Evolutionary conservation across 2,797 vertebrate genomes (phyloP), one percentile per base, ranked within the genome.

Genomic region (Xenops minutus): DNA sequence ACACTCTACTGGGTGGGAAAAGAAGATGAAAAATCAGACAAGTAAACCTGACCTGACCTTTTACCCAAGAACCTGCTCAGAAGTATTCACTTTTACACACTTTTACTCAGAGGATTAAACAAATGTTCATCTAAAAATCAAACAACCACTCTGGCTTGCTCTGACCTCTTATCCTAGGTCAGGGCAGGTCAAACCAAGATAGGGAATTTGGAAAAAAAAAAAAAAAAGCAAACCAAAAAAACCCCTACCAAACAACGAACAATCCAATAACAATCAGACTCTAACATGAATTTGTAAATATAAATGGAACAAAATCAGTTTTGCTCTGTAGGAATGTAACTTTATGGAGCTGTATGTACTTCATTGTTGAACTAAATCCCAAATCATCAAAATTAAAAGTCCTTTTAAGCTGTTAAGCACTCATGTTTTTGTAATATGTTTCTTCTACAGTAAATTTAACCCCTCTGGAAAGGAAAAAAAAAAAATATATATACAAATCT

Each of bases 81-180:
- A 14, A 76, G 23, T 96, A 93, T 91, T 97, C 89, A 91, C 94
- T 95, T 96, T 94, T 96, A 92, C 88, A 93, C 94, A 95, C 95
- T 97, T 96, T 96, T 97, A 92, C 91, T 93, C 82, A 44, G 77
- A 90, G 72, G 41, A 83, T 95, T 96, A 89, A 95, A 93, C 93
- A 93, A 97, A 92, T 92, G 74, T 88, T 94, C 75, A 74, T 92
- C 95, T 92, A 58, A 84, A 96, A 97, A 87, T 82, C 88, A 97
- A 97, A 88, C 81, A 96, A 86, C 20, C 48, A 39, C 49, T 59
- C 62, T 91, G 89, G 79, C 77, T 92, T 82, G 46, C 37, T 75
- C 41, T 96, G 94, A 96, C 84, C 91, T 75, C 52, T 93, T 91
- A 66, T 89, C 77, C 49, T 51, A 63, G 91, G 93, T 90, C 88